Percentiles rank a stretch among this genome's conserved stretches.
Conservation (phyloP, 2,888 invertebrate genomes). For the Rhagophthalmus giganteus region DNA sequence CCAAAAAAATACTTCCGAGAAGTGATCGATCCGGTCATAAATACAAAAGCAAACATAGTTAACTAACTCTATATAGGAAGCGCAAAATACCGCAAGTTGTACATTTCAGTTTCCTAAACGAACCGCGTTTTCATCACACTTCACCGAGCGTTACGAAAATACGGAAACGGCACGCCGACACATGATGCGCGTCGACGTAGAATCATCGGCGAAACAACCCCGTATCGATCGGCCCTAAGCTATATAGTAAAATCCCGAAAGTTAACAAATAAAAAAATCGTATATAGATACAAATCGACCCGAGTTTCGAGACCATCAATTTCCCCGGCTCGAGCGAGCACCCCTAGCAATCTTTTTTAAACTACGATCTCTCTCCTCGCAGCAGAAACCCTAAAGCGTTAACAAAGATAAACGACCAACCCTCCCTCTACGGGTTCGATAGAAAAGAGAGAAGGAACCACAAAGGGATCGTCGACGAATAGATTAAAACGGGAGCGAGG, state of each 20-base stretch:
- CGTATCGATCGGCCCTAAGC: neutral
- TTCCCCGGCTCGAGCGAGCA: neutral
- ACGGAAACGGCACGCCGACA: too few species aligned
- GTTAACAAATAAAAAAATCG: neutral
- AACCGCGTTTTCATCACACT: too few species aligned
- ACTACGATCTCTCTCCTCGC: slow-evolving; percentile 20
- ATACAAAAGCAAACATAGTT: too few species aligned
- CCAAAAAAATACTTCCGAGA: too few species aligned
- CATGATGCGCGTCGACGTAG: neutral
- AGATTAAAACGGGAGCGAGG: slow-evolving; percentile 24
- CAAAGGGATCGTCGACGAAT: slow-evolving; percentile 19
- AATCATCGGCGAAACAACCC: neutral
- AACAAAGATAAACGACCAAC: slow-evolving; percentile 13
- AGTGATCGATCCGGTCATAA: too few species aligned
- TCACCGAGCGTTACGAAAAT: too few species aligned
- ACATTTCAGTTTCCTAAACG: too few species aligned
- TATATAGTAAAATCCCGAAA: neutral
- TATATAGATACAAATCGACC: neutral
- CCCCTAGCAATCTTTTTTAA: slow-evolving; percentile 33
- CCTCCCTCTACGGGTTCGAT: slow-evolving; percentile 20
- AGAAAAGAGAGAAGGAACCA: slow-evolving; percentile 12
- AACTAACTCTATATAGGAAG: too few species aligned
- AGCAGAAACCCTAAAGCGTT: slow-evolving; percentile 9
- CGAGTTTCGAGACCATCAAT: neutral
- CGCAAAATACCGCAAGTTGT: too few species aligned